These are phyloP conservation scores for Leptoclinus maculatus DNA, from an alignment of 2,797 vertebrate genomes.

Conservation along the genomic window DNA sequence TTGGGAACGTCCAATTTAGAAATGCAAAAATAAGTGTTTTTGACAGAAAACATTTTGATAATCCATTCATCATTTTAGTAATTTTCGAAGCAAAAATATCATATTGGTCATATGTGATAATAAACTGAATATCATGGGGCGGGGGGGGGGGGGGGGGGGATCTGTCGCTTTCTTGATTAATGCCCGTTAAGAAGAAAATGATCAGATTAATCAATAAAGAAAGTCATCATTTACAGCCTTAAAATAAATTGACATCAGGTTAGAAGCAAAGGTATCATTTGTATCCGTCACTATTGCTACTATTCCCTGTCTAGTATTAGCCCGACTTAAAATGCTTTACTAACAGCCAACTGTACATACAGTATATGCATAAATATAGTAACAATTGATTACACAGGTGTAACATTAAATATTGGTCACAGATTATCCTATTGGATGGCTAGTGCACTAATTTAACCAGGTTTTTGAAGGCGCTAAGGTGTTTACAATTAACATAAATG, in stretches of 20 bases:
- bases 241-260: neutral
- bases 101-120: neutral
- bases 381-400: conserved; percentile 12
- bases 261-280: neutral
- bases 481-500: conserved; percentile 75
- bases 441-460: conserved; percentile 41
- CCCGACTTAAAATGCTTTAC: neutral
- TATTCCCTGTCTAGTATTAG: too few relatives aligned
- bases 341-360: neutral
- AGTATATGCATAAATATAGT: neutral
- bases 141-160: too few relatives aligned
- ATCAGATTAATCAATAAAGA: neutral
- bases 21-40: neutral
- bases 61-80: neutral
- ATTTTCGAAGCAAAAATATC: neutral
- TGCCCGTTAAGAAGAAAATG: neutral
- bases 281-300: neutral
- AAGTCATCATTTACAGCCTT: neutral
- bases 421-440: conserved; percentile 8
- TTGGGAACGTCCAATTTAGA: neutral
- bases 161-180: too few relatives aligned
- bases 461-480: conserved; percentile 45
- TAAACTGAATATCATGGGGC: neutral
- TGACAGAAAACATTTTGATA: neutral
- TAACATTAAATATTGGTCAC: conserved; percentile 6